These are phyloP conservation scores for Aplocera efformata DNA, from an alignment of 2,888 invertebrate species.

Conservation along the genomic window DNA sequence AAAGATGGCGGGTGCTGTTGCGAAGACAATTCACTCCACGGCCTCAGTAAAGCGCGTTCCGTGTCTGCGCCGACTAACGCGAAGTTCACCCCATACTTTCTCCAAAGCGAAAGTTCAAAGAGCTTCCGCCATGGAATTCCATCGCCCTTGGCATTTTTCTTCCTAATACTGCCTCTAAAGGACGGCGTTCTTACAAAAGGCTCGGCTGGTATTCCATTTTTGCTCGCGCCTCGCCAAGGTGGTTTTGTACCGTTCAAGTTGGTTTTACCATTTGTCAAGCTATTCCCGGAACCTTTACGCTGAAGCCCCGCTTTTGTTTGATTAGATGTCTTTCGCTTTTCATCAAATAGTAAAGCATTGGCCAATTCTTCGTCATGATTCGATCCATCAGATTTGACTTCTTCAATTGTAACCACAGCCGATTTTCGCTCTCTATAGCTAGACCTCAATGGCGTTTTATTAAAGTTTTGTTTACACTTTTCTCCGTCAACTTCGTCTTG, in stretches of 20 bases:
- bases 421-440: constrained; percentile 72
- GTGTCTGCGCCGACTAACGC: constrained; percentile 63
- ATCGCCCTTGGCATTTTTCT: constrained; percentile 60
- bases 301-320: constrained; percentile 49
- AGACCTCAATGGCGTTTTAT: constrained; percentile 57
- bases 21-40: constrained; percentile 63
- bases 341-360: constrained; percentile 59
- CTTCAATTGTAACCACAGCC: constrained; percentile 71
- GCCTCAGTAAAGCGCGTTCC: constrained; percentile 63
- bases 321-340: constrained; percentile 55
- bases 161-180: constrained; percentile 66
- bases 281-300: constrained; percentile 57
- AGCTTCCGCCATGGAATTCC: constrained; percentile 78
- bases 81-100: constrained; percentile 74
- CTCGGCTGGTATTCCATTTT: constrained; percentile 54
- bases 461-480: constrained; percentile 58
- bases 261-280: constrained; percentile 51
- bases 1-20: constrained; percentile 51
- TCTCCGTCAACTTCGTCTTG: constrained; percentile 72
- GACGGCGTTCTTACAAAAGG: constrained; percentile 64
- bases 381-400: constrained; percentile 67
- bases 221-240: constrained; percentile 68
- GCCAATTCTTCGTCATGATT: constrained; percentile 63
- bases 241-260: constrained; percentile 58
- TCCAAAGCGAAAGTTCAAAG: constrained; percentile 78